Base-by-base conservation (phyloP, 2,113 vertebrate species). In the Microcebus murinus region DNA sequence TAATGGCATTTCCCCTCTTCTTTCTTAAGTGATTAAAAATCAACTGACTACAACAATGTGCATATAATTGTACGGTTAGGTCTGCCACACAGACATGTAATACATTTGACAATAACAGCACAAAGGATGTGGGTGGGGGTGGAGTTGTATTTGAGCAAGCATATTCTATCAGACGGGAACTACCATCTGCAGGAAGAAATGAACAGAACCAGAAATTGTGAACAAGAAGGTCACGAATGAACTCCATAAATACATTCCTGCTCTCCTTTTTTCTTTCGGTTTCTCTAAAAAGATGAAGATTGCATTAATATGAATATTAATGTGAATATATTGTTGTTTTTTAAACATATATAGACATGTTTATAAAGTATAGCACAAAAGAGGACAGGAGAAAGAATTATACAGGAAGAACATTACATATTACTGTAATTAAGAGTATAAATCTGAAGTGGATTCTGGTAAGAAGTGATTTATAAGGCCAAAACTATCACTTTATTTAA, bases 21-120 rank as follows among this genome's bases (percentile, higher is more conserved):
- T 42, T 57, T 67, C 18, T 79, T 83, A 87, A 90, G 27, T 93
- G 77, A 93, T 71, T 90, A 67, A 84, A 79, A 93, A 65, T 74
- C 13, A 87, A 2, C 4, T 70, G 71, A 77, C 25, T 27, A 52
- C 81, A 90, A 84, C 25, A 81, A 59, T 36, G n/a, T 67, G 59
- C 29, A 77, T 67, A 17, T 74, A 87, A 74, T 15, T 83, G 36
- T 39, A 34, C 14, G 27, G 2, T 11, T 87, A 55, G 34, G 29
- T 45, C 48, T 87, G 9, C 77, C 39, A 34, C 39, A 25, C 11
- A 29, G 27, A 63, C 10, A 29, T 12, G 29, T 59, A 82, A n/a
- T 36, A 6, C 74, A 88, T n/a, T 84, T 80, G 63, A 63, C 8
- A 88, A 42, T 36, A 57, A 68, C 21, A 82, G 34, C 71, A 89